These are phyloP conservation scores for Lutraria lutraria DNA, from an alignment of 2,888 invertebrate genomes.

Conservation along the genomic window DNA sequence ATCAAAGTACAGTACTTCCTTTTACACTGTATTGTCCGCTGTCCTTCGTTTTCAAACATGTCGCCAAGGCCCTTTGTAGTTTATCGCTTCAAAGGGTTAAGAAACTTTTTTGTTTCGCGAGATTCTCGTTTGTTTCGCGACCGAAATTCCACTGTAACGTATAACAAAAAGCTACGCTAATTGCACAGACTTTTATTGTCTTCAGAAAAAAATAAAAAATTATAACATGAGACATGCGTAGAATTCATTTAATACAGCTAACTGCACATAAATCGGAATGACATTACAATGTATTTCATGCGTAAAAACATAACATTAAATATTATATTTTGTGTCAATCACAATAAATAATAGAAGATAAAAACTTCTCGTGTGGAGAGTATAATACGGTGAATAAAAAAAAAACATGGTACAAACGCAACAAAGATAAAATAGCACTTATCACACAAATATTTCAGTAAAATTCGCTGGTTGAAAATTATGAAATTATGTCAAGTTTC, in stretches of 20 bases:
- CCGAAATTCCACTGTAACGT: slow-evolving; percentile 24
- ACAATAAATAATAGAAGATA: slow-evolving; percentile 42
- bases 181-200: slow-evolving; percentile 46
- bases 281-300: slow-evolving; percentile 44
- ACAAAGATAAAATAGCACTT: slow-evolving; percentile 35
- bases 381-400: not conserved
- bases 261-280: slow-evolving; percentile 47
- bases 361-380: slow-evolving; percentile 24
- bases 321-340: slow-evolving; percentile 50
- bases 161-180: slow-evolving; percentile 13
- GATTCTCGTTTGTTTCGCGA: slow-evolving; percentile 23
- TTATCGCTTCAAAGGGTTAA: not conserved
- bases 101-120: not conserved
- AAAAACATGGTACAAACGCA: slow-evolving; percentile 19
- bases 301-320: slow-evolving; percentile 43
- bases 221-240: slow-evolving; percentile 46
- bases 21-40: not conserved
- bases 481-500: not conserved
- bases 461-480: not conserved
- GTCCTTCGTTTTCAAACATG: slow-evolving; percentile 13
- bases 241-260: slow-evolving; percentile 29
- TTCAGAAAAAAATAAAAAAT: slow-evolving; percentile 48
- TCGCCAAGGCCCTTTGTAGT: not conserved
- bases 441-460: not conserved
- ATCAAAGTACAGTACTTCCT: not conserved